Evolutionary conservation across 2,797 vertebrate species (phyloP), one percentile per base, ranked within the genome.

Genomic region (Echiichthys vipera): DNA sequence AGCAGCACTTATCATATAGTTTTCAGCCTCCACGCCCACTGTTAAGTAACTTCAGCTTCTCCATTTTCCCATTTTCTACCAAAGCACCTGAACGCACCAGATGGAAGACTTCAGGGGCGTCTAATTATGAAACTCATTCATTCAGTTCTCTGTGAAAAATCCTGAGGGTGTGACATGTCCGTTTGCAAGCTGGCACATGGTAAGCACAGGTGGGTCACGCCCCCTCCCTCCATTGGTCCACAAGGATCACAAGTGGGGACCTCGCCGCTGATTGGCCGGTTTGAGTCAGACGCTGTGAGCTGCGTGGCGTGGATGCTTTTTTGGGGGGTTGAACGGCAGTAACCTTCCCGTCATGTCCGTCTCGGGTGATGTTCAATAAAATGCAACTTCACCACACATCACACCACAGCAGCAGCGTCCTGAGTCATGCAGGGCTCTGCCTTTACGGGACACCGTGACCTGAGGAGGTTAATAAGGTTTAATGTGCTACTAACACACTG

Each of bases 281-380:
- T 34, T 6, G 12, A 68, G 88, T 94, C 93, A 92, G 87, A 84
- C 87, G 93, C 90, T 92, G 47, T 47, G 84, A 71, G 69, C 65
- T 20, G 73, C 27, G 56, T 54, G 34, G 59, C 25, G 78, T 53
- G 77, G 25, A 46, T 51, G 25, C 65, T 73, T 85, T 62, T 49
- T 70, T 34, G 77, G 45, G n/a, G 43, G 5, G 7, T 63, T 94
- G 92, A 92, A 87, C 93, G 69, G 47, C n/a, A 93, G 89, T 94
- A 91, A 94, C 93, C 93, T 73, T 27, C 49, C 42, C 2, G 46
- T 65, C 71, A 63, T 47, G 50, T 40, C 56, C 24, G 15, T 53
- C 53, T 71, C 73, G 74, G 49, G 68, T 71, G 80, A 79, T 66
- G 55, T 14, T 62, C n/a, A 10, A 32, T 59, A 27, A 80, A n/a